Conservation (phyloP, 2,113 vertebrate genomes). For the Phainopepla nitens region DNA sequence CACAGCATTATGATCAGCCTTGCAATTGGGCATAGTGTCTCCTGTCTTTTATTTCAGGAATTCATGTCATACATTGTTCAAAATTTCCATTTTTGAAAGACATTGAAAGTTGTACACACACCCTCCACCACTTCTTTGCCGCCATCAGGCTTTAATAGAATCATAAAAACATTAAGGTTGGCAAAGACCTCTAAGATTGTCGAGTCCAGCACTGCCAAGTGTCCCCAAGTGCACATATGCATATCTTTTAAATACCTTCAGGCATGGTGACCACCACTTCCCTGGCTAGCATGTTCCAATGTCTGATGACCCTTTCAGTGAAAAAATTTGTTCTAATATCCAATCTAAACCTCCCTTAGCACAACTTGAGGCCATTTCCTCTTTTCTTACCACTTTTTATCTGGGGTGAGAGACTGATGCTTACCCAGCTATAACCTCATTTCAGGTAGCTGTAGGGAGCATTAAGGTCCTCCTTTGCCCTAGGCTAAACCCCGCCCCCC, state of each 20-base stretch:
- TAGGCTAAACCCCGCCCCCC: accelerated
- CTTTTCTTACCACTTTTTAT: not conserved
- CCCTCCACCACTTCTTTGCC: not conserved
- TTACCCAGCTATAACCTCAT: not conserved
- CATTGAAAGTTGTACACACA: accelerated
- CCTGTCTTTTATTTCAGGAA: not conserved
- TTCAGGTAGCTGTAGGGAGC: not conserved
- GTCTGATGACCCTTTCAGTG: not conserved
- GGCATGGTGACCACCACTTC: not conserved
- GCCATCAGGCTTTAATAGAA: not conserved
- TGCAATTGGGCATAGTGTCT: not conserved
- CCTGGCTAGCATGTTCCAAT: not conserved
- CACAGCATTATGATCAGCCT: not conserved
- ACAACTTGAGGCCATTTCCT: not conserved
- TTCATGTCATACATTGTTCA: not conserved
- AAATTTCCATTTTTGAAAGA: not conserved
- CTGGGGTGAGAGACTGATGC: not conserved
- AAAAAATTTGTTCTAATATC: not conserved
- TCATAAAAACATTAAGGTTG: not conserved
- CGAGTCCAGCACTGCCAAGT: not conserved
- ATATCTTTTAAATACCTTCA: not conserved
- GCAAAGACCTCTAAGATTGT: not conserved
- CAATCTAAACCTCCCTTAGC: not conserved
- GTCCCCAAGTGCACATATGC: not conserved
- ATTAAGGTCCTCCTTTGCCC: not conserved